These are phyloP conservation scores for Adelognathus sp. DNA, from an alignment of 2,888 invertebrate genomes.

Conservation along the genomic window DNA sequence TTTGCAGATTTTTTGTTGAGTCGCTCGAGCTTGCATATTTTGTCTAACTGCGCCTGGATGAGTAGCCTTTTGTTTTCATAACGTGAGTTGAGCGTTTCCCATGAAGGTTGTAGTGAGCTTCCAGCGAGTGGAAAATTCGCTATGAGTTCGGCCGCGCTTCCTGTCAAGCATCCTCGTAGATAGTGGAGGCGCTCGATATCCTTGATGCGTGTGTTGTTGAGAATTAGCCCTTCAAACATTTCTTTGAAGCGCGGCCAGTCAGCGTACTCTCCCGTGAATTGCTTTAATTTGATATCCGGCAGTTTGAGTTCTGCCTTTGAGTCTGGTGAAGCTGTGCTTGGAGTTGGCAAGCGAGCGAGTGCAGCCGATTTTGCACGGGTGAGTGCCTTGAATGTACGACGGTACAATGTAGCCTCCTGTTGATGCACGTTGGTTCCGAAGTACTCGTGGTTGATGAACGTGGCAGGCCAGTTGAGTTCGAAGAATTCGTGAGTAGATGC, in stretches of 20 bases:
- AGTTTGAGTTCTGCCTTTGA: background rate
- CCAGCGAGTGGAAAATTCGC: background rate
- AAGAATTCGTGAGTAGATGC: background rate
- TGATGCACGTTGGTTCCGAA: background rate
- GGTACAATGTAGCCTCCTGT: background rate
- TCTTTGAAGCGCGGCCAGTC: slow-evolving; percentile 10
- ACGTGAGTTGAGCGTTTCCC: background rate
- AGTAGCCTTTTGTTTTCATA: slow-evolving; percentile 25
- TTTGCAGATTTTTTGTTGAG: too few relatives aligned
- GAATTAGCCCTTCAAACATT: background rate
- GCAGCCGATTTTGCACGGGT: background rate
- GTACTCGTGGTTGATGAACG: background rate
- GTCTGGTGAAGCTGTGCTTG: background rate
- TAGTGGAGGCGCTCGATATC: background rate
- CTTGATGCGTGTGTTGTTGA: background rate
- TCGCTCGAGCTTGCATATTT: background rate
- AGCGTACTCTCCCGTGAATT: slow-evolving; percentile 2
- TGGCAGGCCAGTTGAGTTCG: slow-evolving; percentile 4
- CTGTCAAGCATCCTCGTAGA: background rate
- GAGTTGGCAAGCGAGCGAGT: background rate
- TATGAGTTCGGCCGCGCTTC: background rate
- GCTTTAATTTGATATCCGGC: background rate
- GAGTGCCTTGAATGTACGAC: background rate
- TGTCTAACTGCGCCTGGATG: slow-evolving; percentile 22
- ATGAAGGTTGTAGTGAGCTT: slow-evolving; percentile 23